Evolutionary conservation across 2,888 invertebrate genomes (phyloP), one percentile per base, ranked within the genome.

Genomic region (Leistus spinibarbis): DNA sequence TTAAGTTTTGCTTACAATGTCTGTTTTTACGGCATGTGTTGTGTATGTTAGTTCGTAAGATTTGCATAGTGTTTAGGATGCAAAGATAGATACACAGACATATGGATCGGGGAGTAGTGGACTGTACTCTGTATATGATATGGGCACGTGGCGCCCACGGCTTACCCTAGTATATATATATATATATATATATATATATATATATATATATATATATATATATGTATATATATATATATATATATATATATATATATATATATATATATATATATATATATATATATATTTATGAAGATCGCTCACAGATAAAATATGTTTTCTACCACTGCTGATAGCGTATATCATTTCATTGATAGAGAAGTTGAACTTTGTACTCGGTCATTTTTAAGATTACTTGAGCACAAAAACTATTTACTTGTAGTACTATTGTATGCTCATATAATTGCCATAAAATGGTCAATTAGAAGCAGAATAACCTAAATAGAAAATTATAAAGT

Each of bases 121-220:
- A n/a, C n/a, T n/a, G n/a, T n/a, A n/a, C n/a, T n/a, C n/a, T n/a
- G n/a, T n/a, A n/a, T n/a, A n/a, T n/a, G n/a, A n/a, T n/a, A n/a
- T n/a, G n/a, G n/a, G n/a, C n/a, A n/a, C n/a, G n/a, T n/a, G n/a
- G n/a, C n/a, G n/a, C n/a, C n/a, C n/a, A n/a, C n/a, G n/a, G n/a
- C n/a, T n/a, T n/a, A n/a, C n/a, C n/a, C n/a, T n/a, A n/a, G n/a
- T 76, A 54, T 69, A 69, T 57, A 69, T 69, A 69, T 69, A 69
- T 60, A 57, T 69, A 57, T 69, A 69, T 69, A 69, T 69, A 69
- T 69, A 60, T 60, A 16, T 20, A n/a, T 7, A n/a, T 20, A 60
- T 1, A 60, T 20, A 60, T 60, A 3, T n/a, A 60, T 60, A 20
- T 60, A 20, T 19, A 19, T 60, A 20, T 20, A 9, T 60, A 22